These are phyloP conservation scores for Drosophila vallismaia DNA, from an alignment of 2,888 invertebrate species.

Conservation along the genomic window DNA sequence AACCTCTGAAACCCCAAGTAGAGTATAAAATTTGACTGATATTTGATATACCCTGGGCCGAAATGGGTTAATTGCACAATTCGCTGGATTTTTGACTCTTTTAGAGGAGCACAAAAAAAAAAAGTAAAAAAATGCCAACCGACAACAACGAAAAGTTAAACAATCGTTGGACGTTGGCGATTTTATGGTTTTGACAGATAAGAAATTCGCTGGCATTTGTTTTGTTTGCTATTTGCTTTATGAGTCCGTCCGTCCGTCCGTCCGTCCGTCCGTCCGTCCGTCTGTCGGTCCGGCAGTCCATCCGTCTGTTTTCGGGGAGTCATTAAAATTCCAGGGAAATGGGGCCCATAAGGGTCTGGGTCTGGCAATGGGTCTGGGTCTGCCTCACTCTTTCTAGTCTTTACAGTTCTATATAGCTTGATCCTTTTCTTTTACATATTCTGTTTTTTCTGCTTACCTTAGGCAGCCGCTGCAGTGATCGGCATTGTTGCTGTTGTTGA, in stretches of 20 bases:
- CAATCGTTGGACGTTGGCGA: conserved; percentile 58
- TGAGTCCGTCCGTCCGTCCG: conserved; percentile 1
- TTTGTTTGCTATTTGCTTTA: conserved; percentile 31
- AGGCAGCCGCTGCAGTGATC: conserved; percentile 67
- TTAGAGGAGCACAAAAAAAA: conserved; percentile 2
- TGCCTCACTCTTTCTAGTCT: not conserved
- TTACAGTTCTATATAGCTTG: too few relatives aligned
- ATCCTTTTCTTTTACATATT: not conserved
- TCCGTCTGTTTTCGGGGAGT: conserved; percentile 14
- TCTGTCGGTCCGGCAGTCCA: not conserved
- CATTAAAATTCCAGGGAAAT: conserved; percentile 74
- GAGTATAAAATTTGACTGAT: not conserved
- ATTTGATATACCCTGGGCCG: conserved; percentile 18
- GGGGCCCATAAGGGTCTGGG: conserved; percentile 14
- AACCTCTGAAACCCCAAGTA: not conserved
- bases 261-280: not conserved
- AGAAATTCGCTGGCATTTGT: conserved; percentile 55
- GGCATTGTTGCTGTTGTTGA: conserved; percentile 58
- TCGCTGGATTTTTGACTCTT: conserved; percentile 27
- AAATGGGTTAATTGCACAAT: conserved; percentile 68
- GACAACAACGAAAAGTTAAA: conserved; percentile 42
- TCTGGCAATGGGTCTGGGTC: not conserved
- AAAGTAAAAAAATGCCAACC: conserved; percentile 4
- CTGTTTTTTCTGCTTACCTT: conserved; percentile 59
- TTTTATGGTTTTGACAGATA: conserved; percentile 64